phyloP scores from a whole-genome alignment of 2,888 invertebrate genomes.

The Nemotelus nigrinus region DNA sequence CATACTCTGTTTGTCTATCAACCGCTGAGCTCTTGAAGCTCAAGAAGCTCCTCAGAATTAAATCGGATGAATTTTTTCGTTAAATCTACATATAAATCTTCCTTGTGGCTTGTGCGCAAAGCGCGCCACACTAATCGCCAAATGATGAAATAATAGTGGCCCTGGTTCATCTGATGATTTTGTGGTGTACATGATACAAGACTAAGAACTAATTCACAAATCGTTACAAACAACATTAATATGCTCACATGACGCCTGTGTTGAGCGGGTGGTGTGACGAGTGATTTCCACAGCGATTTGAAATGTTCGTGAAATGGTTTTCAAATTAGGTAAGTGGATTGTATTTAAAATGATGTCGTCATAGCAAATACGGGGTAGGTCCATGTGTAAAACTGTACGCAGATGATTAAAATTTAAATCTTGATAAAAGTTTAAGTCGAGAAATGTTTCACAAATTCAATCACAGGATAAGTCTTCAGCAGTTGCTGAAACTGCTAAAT shows the following conservation, averaged over 20 bases:
- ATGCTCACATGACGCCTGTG: slow-evolving; percentile 32
- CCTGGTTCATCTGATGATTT: not conserved
- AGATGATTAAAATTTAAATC: no score
- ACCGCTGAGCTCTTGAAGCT: slow-evolving; percentile 20
- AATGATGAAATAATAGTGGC: slow-evolving; percentile 25
- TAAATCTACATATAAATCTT: not conserved
- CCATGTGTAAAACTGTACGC: not conserved
- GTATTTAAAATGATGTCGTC: not conserved
- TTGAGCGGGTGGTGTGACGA: not conserved
- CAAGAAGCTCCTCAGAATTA: slow-evolving; percentile 28
- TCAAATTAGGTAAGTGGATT: slow-evolving; percentile 29
- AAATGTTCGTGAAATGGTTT: slow-evolving; percentile 33
- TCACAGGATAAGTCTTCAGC: no score
- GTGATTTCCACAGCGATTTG: slow-evolving; percentile 2
- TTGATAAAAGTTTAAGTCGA: no score
- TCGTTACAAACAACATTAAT: slow-evolving; percentile 41
- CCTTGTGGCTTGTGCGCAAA: slow-evolving; percentile 11
- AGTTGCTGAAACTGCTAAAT: no score
- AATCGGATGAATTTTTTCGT: slow-evolving; percentile 4
- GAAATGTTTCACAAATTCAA: no score
- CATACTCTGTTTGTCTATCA: slow-evolving; percentile 37
- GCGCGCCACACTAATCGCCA: not conserved
- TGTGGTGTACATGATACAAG: slow-evolving; percentile 20
- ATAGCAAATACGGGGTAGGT: not conserved
- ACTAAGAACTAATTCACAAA: slow-evolving; percentile 40